These are phyloP conservation scores for Clunio marinus DNA, from an alignment of 2,888 invertebrate species.

Conservation along the genomic window DNA sequence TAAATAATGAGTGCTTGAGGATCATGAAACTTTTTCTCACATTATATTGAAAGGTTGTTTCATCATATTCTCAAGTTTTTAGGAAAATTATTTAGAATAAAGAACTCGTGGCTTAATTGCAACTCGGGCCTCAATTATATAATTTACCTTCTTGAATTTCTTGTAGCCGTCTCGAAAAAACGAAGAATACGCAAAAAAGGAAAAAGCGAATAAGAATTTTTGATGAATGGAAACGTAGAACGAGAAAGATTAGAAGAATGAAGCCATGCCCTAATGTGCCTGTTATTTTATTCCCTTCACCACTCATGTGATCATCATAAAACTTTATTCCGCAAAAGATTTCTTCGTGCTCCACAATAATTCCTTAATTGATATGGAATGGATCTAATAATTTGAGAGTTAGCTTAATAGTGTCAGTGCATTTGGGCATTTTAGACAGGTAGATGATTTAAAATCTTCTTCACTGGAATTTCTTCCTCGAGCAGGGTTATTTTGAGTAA, in stretches of 20 bases:
- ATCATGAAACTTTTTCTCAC: constrained; percentile 13
- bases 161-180: not conserved
- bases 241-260: constrained; percentile 27
- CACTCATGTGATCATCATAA: not conserved
- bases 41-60: constrained; percentile 12
- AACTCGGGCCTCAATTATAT: constrained; percentile 32
- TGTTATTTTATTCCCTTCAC: not conserved
- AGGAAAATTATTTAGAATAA: not conserved
- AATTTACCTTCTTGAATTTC: constrained; percentile 19
- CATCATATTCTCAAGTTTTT: not conserved
- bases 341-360: not conserved
- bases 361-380: constrained; percentile 22
- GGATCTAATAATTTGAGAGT: constrained; percentile 25
- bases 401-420: not conserved
- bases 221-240: constrained; percentile 34
- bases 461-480: not conserved
- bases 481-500: too few species aligned
- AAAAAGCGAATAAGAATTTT: not conserved
- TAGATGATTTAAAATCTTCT: not conserved
- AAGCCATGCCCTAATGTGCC: constrained; percentile 24
- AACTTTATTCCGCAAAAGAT: not conserved
- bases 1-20: not conserved
- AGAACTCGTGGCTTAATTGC: constrained; percentile 22
- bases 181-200: not conserved
- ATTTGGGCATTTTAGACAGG: not conserved